phyloP scores from a whole-genome alignment of 2,888 invertebrate species.

The Laspeyria flexula region DNA sequence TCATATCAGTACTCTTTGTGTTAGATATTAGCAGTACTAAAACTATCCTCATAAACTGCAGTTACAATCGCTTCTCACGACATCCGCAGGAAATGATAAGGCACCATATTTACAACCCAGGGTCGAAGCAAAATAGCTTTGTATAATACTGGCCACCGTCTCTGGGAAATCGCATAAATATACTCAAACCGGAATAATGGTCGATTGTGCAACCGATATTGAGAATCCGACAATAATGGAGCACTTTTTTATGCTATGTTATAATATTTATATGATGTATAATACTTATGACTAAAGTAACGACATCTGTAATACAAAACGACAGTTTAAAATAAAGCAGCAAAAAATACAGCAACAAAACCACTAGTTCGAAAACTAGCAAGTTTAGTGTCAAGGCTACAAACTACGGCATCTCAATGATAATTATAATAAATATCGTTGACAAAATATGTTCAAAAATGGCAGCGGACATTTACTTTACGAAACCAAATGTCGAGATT shows the following conservation, averaged over 20 bases:
- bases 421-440: no score
- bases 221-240: not conserved
- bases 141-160: not conserved
- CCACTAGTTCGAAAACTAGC: no score
- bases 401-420: no score
- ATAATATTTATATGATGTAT: no score
- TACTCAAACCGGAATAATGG: slow-evolving; percentile 7
- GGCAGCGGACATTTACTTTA: no score
- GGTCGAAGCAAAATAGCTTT: not conserved
- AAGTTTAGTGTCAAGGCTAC: no score
- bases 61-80: not conserved
- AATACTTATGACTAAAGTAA: no score
- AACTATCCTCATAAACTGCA: not conserved
- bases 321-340: no score
- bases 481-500: no score
- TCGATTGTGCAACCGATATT: slow-evolving; percentile 11
- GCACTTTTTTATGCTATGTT: not conserved
- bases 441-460: no score
- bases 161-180: not conserved
- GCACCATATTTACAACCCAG: not conserved
- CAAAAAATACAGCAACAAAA: no score
- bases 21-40: not conserved
- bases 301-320: no score
- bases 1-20: not conserved
- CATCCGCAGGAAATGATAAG: not conserved